Evolutionary conservation across 2,888 invertebrate species (phyloP), one percentile per base, ranked within the genome.

Genomic region (Deilephila elpenor): DNA sequence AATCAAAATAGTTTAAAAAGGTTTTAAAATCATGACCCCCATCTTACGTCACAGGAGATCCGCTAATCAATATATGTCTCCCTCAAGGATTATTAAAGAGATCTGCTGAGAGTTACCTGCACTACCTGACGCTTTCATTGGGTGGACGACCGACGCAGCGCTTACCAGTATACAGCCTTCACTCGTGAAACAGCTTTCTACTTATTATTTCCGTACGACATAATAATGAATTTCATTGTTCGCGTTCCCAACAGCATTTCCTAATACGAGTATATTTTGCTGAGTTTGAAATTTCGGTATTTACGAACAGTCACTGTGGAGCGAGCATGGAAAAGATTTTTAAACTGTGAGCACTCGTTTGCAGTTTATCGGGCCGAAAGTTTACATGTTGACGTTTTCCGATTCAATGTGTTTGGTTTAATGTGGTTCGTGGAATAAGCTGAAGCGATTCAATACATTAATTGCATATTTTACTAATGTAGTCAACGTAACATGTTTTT

Each of bases 301-400:
- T 56, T 56, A 56, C 56, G 19, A 56, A n/a, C 19, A 56, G 56
- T n/a, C 44, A 56, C 61, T 61, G 32, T n/a, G 20, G 59, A 59
- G 34, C 75, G 74, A 75, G 74, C 73, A 67, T 59, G 37, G 20
- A 20, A 51, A 51, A 67, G 20, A 51, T 67, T 67, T 67, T 62
- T 51, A 51, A 67, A 17, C 25, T 51, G 67, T 75, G 74, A 70
- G 78, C 76, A 74, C 71, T 71, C 76, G 77, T 75, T 75, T 74
- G 78, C 78, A 83, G 83, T 85, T 85, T 88, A 85, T 83, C 80
- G 83, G 81, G 78, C 78, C 51, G 44, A 25, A 86, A 86, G 80
- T 88, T 88, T 82, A 77, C 77, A 78, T 80, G 80, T 82, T 77
- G 78, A 80, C 82, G 76, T 82, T 85, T 84, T 81, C 79, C 80